A percentile compares a stretch with the other conserved stretches of the same genome.
Conservation (phyloP, 2,113 vertebrate genomes). For the Felis chaus region DNA sequence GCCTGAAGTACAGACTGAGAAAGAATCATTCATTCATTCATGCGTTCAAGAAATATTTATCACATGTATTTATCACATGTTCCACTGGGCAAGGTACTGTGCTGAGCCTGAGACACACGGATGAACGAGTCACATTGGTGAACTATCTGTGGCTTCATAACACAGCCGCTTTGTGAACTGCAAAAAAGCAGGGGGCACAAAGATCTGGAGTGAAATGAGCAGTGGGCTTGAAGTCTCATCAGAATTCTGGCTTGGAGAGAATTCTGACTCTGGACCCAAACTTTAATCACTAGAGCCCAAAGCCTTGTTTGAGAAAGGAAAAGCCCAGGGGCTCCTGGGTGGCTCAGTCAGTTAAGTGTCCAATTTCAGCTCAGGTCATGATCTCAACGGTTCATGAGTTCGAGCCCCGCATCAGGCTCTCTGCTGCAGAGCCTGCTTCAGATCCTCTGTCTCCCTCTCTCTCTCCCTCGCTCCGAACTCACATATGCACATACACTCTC, state of each 20-base stretch:
- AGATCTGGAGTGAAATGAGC: background rate
- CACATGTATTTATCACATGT: background rate
- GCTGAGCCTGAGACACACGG: background rate
- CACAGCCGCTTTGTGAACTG: conserved; percentile 8
- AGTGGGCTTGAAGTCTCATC: background rate
- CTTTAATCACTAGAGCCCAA: background rate
- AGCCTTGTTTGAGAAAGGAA: conserved; percentile 24
- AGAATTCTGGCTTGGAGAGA: conserved; percentile 41
- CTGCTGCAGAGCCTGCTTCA: no score
- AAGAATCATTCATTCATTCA: conserved; percentile 3
- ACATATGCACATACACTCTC: no score
- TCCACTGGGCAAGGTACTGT: background rate
- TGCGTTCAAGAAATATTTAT: background rate
- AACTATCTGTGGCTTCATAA: background rate
- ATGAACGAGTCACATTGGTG: background rate
- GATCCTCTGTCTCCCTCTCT: no score
- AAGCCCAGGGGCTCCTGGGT: background rate
- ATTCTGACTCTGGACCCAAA: background rate
- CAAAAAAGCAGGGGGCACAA: background rate
- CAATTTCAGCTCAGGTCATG: no score
- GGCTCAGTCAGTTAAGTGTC: no score
- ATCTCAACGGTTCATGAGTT: no score
- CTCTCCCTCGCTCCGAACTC: no score
- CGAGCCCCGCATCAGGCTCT: no score
- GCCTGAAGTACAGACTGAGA: background rate